Evolutionary conservation across 2,888 invertebrate genomes (phyloP), one percentile per base, ranked within the genome.

Genomic region (Halocaridina rubra): DNA sequence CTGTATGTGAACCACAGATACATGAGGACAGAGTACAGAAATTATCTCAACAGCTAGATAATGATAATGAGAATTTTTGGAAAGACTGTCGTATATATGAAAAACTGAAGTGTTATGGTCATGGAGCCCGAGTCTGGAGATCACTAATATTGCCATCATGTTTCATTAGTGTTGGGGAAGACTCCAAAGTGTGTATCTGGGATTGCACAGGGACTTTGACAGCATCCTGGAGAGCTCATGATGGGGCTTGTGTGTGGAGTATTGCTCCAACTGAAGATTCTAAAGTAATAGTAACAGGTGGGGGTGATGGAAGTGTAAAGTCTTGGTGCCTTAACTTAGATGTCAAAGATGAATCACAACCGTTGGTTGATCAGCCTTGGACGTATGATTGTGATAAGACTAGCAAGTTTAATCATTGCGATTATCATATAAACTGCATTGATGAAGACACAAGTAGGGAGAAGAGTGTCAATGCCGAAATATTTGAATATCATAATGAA

Each of bases 241-340:
- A 81, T 74, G 81, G 81, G 53, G 64, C 86, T 22, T 64, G 74
- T 32, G 61, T 86, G 8, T 86, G 86, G 86, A 81, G 79, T 64
- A 59, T 86, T 22, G 78, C 61, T 30, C 61, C 78, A 3, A 27
- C 71, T 16, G 61, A 81, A 29, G 59, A 74, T 81, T 30, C 24
- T 22, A 30, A 27, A 27, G 59, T 32, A 24, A n/a, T 86, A 10
- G 29, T 81, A 16, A 81, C 86, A 3, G 86, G 86, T 32, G 81
- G 81, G 29, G 74, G 79, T 29, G 86, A 86, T 67, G 86, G 86
- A 2, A 79, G 81, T 74, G 86, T 86, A 10, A 86, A 81, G 32
- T 46, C 78, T 10, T 86, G 86, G 86, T 30, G 78, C 22, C 53
- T 84, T 10, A 59, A 27, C 30, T 16, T 29, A 10, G 71, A 57